Conservation (phyloP, 2,113 vertebrate genomes). For the Sardina pilchardus region DNA sequence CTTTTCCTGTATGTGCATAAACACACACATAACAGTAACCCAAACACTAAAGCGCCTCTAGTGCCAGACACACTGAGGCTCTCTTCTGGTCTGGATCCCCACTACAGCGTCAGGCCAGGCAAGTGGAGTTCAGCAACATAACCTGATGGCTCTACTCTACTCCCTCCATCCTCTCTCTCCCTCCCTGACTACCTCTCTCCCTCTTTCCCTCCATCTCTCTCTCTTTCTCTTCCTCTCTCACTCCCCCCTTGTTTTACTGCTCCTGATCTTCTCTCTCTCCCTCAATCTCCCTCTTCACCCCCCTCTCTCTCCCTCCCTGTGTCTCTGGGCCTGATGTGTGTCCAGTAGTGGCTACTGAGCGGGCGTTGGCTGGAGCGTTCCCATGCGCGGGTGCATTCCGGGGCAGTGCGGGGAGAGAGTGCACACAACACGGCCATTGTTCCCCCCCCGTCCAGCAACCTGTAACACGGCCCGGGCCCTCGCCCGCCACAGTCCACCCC, state of each 20-base stretch:
- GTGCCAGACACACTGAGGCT: neutral
- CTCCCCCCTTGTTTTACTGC: neutral
- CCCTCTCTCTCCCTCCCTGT: constrained; percentile 29
- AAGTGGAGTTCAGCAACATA: neutral
- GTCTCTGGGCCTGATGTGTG: neutral
- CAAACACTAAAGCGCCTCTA: neutral
- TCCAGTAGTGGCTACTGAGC: neutral
- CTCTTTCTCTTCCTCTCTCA: neutral
- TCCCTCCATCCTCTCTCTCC: neutral
- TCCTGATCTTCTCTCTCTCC: neutral
- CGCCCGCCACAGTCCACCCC: constrained; percentile 67
- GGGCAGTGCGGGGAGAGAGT: constrained; percentile 61
- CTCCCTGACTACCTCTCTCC: neutral
- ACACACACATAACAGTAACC: neutral
- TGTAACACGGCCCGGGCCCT: constrained; percentile 74
- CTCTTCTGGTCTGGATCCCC: neutral
- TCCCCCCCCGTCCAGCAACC: constrained; percentile 75
- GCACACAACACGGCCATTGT: constrained; percentile 82
- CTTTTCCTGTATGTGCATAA: neutral
- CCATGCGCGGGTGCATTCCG: constrained; percentile 76
- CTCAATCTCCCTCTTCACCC: neutral
- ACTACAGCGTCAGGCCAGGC: neutral
- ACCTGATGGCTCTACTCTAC: neutral
- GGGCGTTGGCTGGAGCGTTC: constrained; percentile 64
- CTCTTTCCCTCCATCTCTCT: neutral